Percentiles rank a stretch among this genome's conserved stretches.
Evolutionary conservation across 92 coral and sea anemone genomes (phyloP).

Genomic region (Parazoanthus darwini): DNA sequence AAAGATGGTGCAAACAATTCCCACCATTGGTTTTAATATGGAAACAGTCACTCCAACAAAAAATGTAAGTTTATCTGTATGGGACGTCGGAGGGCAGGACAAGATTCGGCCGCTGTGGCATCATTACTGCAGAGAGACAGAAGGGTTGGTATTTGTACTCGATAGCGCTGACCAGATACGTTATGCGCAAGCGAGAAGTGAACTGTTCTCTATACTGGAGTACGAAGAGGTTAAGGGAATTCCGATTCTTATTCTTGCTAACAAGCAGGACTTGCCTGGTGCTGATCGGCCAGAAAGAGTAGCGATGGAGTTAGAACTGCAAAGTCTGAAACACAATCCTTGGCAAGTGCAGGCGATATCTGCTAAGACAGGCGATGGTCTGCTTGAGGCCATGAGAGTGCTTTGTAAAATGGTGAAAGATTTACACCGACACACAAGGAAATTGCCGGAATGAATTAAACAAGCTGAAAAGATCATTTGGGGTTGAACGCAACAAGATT

Average conservation of each 20-base stretch:
- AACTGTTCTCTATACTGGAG: conserved; percentile 41
- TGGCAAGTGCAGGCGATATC: conserved; percentile 45
- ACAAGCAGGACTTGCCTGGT: conserved; percentile 39
- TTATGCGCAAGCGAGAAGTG: conserved; percentile 36
- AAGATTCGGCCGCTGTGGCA: conserved; percentile 41
- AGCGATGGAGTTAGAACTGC: conserved; percentile 37
- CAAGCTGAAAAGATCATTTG: not conserved
- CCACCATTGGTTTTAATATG: conserved; percentile 44
- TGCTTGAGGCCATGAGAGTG: conserved; percentile 44
- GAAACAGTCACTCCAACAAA: conserved; percentile 46
- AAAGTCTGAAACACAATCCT: conserved; percentile 35
- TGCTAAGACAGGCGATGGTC: conserved; percentile 35
- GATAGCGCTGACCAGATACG: conserved; percentile 44
- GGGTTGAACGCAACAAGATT: not conserved
- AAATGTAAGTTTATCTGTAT: conserved; percentile 37
- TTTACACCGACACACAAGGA: conserved; percentile 23
- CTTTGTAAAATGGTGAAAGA: conserved; percentile 44
- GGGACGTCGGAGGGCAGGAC: conserved; percentile 45
- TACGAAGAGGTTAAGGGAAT: conserved; percentile 35
- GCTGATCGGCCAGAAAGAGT: conserved; percentile 43
- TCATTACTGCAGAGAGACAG: conserved; percentile 40
- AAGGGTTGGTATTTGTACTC: conserved; percentile 30
- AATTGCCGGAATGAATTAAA: conserved; percentile 12
- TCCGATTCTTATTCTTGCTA: conserved; percentile 40
- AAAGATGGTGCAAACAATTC: conserved; percentile 39